Percentiles rank a stretch among this genome's conserved stretches.
These are phyloP conservation scores for Caerostris extrusa DNA, from an alignment of 1,140 invertebrate genomes.

Conservation along the genomic window DNA sequence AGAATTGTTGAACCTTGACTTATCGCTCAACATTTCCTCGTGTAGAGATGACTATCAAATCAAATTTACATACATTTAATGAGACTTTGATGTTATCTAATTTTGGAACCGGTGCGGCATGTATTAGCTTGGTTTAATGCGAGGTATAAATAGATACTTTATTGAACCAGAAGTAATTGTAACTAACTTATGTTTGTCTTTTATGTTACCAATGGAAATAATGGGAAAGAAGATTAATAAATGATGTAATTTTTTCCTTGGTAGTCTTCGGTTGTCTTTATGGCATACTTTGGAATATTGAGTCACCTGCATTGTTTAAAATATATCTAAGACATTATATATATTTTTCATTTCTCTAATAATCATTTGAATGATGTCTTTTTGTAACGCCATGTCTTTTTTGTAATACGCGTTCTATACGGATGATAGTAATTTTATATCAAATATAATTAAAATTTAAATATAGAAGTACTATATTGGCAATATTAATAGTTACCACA, in stretches of 20 bases:
- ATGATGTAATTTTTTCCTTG: neutral
- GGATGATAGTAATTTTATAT: too few species aligned
- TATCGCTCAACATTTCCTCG: slow-evolving; percentile 16
- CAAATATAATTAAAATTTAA: too few species aligned
- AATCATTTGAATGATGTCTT: too few species aligned
- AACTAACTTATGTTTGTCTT: neutral
- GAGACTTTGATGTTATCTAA: neutral
- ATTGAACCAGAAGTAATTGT: neutral
- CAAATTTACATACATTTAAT: slow-evolving; percentile 48
- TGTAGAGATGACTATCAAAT: slow-evolving; percentile 34
- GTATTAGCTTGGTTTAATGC: slow-evolving; percentile 12
- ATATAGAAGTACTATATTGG: too few species aligned
- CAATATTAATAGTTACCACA: too few species aligned
- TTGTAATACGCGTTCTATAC: too few species aligned
- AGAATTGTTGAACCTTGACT: slow-evolving; percentile 17
- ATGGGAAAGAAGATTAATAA: neutral
- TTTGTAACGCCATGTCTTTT: too few species aligned
- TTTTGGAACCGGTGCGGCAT: neutral
- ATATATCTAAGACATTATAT: too few species aligned
- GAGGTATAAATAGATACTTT: neutral
- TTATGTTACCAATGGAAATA: neutral
- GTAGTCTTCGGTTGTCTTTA: neutral
- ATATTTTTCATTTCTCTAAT: too few species aligned
- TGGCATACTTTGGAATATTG: neutral
- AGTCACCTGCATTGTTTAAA: neutral